Evolutionary conservation across 2,888 invertebrate species (phyloP), one percentile per base, ranked within the genome.

Genomic region (Ormyrus nitidulus): DNA sequence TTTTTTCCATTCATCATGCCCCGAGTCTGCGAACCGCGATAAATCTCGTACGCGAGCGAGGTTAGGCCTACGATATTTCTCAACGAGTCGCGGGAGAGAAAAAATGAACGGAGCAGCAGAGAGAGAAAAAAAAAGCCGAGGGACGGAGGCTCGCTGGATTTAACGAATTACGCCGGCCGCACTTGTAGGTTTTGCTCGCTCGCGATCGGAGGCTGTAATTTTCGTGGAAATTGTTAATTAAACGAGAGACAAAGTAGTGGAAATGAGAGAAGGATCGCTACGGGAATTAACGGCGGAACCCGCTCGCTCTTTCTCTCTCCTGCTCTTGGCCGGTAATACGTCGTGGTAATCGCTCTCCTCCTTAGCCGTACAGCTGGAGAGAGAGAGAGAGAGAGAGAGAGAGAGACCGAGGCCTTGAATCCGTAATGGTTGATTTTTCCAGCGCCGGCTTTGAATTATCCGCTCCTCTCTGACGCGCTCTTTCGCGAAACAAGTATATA

Each of bases 381-480:
- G 46, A 51, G 61, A 53, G 48, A 49, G 49, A 48, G 11, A 51
- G 49, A 54, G 65, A 73, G 56, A 49, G 46, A 51, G 61, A 19
- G 66, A 70, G 59, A 44, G 80, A 75, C 81, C 84, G 83, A 83
- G 83, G 83, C 86, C 86, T 86, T 86, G 86, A 86, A 86, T 85
- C 81, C 77, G 81, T 85, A 85, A 87, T 86, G 83, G 83, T 75
- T 81, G 81, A 85, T 86, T 85, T 85, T 86, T 86, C 83, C 82
- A 34, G 80, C 77, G 6, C 49, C 80, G 82, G 78, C 84, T 83
- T 71, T 65, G 81, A 85, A 85, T 85, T 85, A 84, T 85, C 82
- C 82, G 81, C 82, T 54, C 48, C 19, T 10, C 13, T 13, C 51
- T 7, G 6, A 13, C 49, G 58, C 64, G 58, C 64, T 46, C 6